These are phyloP conservation scores for Mola mola DNA, from an alignment of 2,113 vertebrate species.

Conservation along the genomic window DNA sequence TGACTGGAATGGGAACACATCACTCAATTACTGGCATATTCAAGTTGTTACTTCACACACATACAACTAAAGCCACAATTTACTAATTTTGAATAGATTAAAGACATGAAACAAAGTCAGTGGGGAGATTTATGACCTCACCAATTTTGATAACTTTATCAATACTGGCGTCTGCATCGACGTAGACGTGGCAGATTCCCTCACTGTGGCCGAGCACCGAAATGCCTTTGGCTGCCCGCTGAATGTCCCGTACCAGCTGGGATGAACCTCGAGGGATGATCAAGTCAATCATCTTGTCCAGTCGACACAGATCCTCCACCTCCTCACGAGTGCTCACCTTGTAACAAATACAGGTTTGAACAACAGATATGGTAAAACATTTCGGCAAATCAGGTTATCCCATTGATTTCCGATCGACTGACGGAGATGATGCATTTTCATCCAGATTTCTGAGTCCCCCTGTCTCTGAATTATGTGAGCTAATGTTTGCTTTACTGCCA, in stretches of 20 bases:
- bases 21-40: too few relatives aligned
- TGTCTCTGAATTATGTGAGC: not conserved
- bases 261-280: slow-evolving; percentile 97
- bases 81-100: not conserved
- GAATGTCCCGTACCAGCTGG: slow-evolving; percentile 91
- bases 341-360: not conserved
- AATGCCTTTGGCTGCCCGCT: slow-evolving; percentile 91
- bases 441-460: not conserved
- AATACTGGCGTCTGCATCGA: slow-evolving; percentile 89
- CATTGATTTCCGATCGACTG: too few relatives aligned
- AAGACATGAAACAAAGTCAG: not conserved
- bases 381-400: too few relatives aligned
- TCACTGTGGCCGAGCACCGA: slow-evolving; percentile 97
- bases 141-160: slow-evolving; percentile 95
- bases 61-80: not conserved
- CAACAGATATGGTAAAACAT: too few relatives aligned
- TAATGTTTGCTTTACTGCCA: too few relatives aligned
- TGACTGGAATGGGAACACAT: slow-evolving; percentile 79
- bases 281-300: slow-evolving; percentile 95
- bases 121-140: slow-evolving; percentile 47
- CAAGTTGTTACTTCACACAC: not conserved
- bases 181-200: slow-evolving; percentile 95
- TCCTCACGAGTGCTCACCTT: slow-evolving; percentile 97
- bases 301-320: slow-evolving; percentile 93
- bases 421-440: too few relatives aligned